Conservation (phyloP, 2,888 invertebrate species). For the Eristalinus aeneus region DNA sequence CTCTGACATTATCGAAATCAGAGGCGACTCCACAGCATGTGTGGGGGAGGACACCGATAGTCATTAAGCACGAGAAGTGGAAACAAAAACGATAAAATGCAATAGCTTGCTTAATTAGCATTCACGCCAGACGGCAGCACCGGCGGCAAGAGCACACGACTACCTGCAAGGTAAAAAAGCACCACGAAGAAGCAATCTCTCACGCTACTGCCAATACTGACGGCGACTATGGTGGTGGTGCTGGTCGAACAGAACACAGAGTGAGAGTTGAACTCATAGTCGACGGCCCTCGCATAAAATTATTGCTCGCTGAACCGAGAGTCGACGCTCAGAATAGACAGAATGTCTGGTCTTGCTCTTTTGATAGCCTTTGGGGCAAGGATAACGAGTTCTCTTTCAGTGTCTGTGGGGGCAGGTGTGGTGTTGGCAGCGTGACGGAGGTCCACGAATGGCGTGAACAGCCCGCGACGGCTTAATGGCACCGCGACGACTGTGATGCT, state of each 20-base stretch:
- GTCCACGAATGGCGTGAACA: not conserved
- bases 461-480: constrained; percentile 20
- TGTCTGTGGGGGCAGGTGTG: not conserved
- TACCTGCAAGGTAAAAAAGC: constrained; percentile 5
- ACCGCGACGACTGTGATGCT: constrained; percentile 19
- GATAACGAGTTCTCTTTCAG: constrained; percentile 51
- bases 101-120: constrained; percentile 63
- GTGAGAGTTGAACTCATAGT: constrained; percentile 10
- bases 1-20: not conserved
- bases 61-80: constrained; percentile 17
- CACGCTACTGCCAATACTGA: not conserved
- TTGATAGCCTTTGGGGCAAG: constrained; percentile 65
- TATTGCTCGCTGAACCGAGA: constrained; percentile 47
- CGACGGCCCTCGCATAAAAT: constrained; percentile 39
- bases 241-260: not conserved
- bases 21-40: not conserved
- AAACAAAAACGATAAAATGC: constrained; percentile 42
- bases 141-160: constrained; percentile 8
- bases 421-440: not conserved
- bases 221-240: not conserved
- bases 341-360: constrained; percentile 63
- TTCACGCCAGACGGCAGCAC: constrained; percentile 38
- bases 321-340: constrained; percentile 56
- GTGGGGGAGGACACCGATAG: not conserved
- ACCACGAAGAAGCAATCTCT: not conserved